These are phyloP conservation scores for Campoletis sonorensis DNA, from an alignment of 1,140 invertebrate species.

Conservation along the genomic window DNA sequence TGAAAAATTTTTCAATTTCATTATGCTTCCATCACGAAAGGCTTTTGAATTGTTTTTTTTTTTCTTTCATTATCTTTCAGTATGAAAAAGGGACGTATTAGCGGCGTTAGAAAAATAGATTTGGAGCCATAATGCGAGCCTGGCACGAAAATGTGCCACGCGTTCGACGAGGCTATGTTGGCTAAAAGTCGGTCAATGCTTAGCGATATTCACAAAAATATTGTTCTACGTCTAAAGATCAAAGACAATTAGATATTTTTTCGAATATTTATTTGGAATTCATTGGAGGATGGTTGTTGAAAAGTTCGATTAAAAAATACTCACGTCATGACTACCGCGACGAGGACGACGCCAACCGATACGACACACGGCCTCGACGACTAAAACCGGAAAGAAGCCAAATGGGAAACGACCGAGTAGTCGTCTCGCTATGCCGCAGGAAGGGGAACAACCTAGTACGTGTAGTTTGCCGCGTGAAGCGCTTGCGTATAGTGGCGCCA, in stretches of 20 bases:
- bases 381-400: conserved; percentile 57
- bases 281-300: conserved; percentile 39
- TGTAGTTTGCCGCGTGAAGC: not conserved
- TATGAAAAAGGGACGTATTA: not conserved
- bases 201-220: conserved; percentile 39
- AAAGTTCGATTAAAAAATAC: conserved; percentile 52
- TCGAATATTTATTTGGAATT: not conserved
- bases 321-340: conserved; percentile 62
- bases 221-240: conserved; percentile 41
- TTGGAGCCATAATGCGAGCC: not conserved
- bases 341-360: conserved; percentile 17
- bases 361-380: conserved; percentile 27
- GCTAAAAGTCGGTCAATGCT: not conserved
- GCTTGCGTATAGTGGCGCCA: not conserved
- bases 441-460: not conserved
- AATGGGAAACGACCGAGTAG: not conserved
- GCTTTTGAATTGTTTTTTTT: not conserved
- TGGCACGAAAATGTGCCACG: not conserved
- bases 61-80: not conserved
- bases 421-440: not conserved
- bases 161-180: not conserved
- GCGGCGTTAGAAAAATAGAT: not conserved
- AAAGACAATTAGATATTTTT: not conserved
- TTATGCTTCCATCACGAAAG: conserved; percentile 8
- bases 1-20: conserved; percentile 64